Conservation (phyloP, 2,113 vertebrate species). For the Larimichthys polyactis region DNA sequence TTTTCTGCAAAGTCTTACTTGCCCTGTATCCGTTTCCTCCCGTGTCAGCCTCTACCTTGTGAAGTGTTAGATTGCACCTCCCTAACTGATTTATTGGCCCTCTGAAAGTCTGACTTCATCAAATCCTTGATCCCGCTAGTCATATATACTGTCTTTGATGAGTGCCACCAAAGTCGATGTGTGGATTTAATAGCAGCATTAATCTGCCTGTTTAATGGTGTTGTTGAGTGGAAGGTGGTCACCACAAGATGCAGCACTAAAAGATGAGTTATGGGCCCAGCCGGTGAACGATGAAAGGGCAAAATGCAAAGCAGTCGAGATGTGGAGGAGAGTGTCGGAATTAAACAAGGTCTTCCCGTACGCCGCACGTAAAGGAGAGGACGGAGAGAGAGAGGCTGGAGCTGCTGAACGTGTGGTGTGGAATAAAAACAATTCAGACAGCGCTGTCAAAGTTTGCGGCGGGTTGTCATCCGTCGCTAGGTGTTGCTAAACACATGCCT, state of each 20-base stretch:
- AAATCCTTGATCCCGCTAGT: conserved; percentile 73
- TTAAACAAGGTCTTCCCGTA: conserved; percentile 42
- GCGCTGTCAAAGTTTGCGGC: conserved; percentile 3
- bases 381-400: neutral
- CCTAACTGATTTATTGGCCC: conserved; percentile 70
- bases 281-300: conserved; percentile 57
- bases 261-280: conserved; percentile 69
- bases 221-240: conserved; percentile 75
- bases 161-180: conserved; percentile 70
- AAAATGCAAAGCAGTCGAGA: conserved; percentile 57
- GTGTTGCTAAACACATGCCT: conserved; percentile 13
- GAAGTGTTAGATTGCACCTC: conserved; percentile 25
- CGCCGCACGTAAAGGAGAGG: neutral
- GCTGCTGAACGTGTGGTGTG: neutral
- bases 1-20: neutral
- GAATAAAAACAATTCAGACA: neutral
- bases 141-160: conserved; percentile 76
- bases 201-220: conserved; percentile 79
- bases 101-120: conserved; percentile 78
- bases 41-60: conserved; percentile 41
- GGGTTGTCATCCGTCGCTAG: neutral
- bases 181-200: conserved; percentile 77
- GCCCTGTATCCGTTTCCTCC: conserved; percentile 5
- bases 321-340: conserved; percentile 34
- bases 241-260: conserved; percentile 66